Percentiles rank a stretch among this genome's conserved stretches.
Evolutionary conservation across 2,113 vertebrate genomes (phyloP).

Genomic region (Myotis lucifugus): DNA sequence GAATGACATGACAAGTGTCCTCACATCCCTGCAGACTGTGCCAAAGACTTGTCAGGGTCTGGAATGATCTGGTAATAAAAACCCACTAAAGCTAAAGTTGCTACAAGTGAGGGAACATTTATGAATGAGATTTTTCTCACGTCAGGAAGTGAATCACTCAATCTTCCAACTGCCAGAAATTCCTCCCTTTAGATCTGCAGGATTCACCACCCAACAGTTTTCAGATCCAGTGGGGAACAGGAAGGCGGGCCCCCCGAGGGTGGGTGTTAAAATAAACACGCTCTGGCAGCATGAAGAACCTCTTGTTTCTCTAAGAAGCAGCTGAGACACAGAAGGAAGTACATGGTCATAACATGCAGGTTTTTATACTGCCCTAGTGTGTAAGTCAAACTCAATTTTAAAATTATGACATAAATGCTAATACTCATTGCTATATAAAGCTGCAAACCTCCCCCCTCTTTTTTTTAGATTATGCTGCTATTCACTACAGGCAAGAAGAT

Average conservation of each 20-base stretch:
- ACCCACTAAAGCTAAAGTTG: slow-evolving; percentile 18
- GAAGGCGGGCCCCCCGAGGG: not conserved
- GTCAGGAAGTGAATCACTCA: slow-evolving; percentile 64
- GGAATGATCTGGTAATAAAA: slow-evolving; percentile 30
- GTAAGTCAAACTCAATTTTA: slow-evolving; percentile 28
- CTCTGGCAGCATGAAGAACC: not conserved
- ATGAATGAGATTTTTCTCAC: slow-evolving; percentile 72
- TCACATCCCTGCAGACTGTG: not conserved
- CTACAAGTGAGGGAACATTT: slow-evolving; percentile 39
- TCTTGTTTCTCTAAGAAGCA: not conserved
- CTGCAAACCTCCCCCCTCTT: not conserved
- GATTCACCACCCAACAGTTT: slow-evolving; percentile 42
- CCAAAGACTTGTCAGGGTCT: not conserved
- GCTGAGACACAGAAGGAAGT: not conserved
- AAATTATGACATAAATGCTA: not conserved
- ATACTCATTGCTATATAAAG: not conserved
- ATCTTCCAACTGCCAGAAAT: slow-evolving; percentile 22
- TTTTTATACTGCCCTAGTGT: not conserved
- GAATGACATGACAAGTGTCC: not conserved
- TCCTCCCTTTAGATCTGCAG: slow-evolving; percentile 49
- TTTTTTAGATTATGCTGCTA: not conserved
- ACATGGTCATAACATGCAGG: too few relatives aligned
- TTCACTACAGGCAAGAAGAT: not conserved
- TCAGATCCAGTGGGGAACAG: slow-evolving; percentile 16
- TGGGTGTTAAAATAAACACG: slow-evolving; percentile 57